These are phyloP conservation scores for Pteronura brasiliensis DNA, from an alignment of 2,113 vertebrate species.

Conservation along the genomic window DNA sequence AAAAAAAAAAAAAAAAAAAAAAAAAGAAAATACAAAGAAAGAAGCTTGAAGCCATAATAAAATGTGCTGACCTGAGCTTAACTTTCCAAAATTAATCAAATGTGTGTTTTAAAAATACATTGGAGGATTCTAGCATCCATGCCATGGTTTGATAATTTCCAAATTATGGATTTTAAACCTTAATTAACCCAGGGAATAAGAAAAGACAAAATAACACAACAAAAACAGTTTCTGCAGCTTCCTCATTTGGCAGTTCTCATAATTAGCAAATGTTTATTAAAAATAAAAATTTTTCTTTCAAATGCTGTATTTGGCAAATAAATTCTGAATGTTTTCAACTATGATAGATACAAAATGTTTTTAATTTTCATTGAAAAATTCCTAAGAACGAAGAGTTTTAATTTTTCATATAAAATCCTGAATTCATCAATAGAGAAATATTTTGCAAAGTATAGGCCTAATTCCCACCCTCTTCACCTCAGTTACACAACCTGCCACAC, in stretches of 20 bases:
- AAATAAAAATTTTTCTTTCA: constrained; percentile 18
- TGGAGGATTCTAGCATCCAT: background rate
- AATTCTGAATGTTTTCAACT: background rate
- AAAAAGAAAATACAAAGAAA: background rate
- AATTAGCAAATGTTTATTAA: background rate
- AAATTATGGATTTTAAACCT: constrained; percentile 41
- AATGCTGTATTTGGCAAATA: background rate
- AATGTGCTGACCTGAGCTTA: background rate
- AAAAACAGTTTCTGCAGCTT: background rate
- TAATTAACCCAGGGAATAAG: constrained; percentile 24
- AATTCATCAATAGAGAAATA: background rate
- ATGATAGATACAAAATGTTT: background rate
- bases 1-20: background rate
- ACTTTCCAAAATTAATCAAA: background rate
- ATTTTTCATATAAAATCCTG: background rate
- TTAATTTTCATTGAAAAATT: background rate
- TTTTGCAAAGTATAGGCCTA: background rate
- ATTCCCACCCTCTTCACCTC: background rate
- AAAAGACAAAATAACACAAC: background rate
- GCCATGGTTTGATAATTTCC: background rate
- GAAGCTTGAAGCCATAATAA: background rate
- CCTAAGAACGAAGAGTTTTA: background rate
- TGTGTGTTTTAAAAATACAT: background rate
- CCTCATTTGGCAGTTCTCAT: background rate
- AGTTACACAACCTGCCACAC: background rate